Base-by-base conservation (phyloP, 1,140 invertebrate genomes). In the Stenopsyche tienmushanensis region DNA sequence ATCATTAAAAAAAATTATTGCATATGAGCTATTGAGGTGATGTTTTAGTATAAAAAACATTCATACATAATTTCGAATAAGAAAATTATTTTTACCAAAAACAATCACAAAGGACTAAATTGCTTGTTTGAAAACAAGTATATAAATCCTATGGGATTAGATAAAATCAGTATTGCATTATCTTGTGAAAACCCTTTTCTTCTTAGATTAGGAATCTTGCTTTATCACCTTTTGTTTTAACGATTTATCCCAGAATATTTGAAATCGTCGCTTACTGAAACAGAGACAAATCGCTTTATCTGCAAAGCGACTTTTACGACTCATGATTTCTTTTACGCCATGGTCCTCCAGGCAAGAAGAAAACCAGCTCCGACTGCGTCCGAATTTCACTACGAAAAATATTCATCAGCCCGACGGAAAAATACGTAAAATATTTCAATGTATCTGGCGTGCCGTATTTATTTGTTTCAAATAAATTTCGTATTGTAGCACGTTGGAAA, bases 181-280 rank as follows among this genome's bases (percentile, higher is more conserved):
- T n/a, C n/a, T n/a, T n/a, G n/a, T n/a, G n/a, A n/a, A n/a, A n/a
- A n/a, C n/a, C n/a, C n/a, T n/a, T n/a, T n/a, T 8, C 39, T n/a
- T 41, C 39, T 41, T 8, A 41, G 39, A 9, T n/a, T n/a, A 41
- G 8, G 8, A 41, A n/a, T n/a, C 8, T 41, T 41, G n/a, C 8
- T 49, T 49, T 49, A 15, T 49, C 45, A 49, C 45, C 45, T 15
- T 21, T 49, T 21, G n/a, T 15, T 34, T 34, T 34, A 34, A 34
- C 29, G 29, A 34, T 34, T 49, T 17, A 21, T 25, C 53, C 34
- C 34, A 7, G 34, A 25, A 57, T 29, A 57, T 57, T 57, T 57
- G 3, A 29, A 15, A 29, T 29, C 29, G 23, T 25, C 3, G 21
- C 7, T n/a, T 13, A 13, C 5, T 7, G 29, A 34, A 34, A 34